phyloP scores from a whole-genome alignment of 2,113 vertebrate species.

The Bufo bufo region DNA sequence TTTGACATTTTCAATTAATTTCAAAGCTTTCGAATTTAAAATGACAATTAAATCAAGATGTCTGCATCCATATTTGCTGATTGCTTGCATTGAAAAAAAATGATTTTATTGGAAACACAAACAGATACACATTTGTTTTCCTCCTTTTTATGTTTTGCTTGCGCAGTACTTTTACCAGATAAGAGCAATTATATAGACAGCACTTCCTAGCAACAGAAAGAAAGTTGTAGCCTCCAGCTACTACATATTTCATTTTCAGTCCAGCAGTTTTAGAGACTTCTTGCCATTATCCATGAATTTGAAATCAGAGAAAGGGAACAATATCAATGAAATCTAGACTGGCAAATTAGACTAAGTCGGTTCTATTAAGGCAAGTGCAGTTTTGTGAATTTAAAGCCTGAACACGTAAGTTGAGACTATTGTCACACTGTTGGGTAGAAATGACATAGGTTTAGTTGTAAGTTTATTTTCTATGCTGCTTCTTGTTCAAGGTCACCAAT shows the following conservation, averaged over 20 bases:
- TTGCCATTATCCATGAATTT: constrained; percentile 64
- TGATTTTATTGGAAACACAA: constrained; percentile 71
- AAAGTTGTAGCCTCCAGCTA: constrained; percentile 71
- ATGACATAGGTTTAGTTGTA: not conserved
- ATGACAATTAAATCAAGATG: constrained; percentile 73
- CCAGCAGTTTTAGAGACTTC: constrained; percentile 75
- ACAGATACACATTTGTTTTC: constrained; percentile 67
- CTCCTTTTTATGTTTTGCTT: constrained; percentile 65
- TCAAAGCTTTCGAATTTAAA: constrained; percentile 65
- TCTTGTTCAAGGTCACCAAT: not conserved
- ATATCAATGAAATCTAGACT: constrained; percentile 52
- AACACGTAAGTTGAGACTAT: not conserved
- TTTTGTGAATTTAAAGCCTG: constrained; percentile 33
- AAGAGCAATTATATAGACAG: constrained; percentile 73
- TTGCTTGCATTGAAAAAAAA: constrained; percentile 69
- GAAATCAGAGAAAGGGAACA: constrained; percentile 62
- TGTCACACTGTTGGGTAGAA: constrained; percentile 1
- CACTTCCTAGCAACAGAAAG: constrained; percentile 68
- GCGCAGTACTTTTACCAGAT: constrained; percentile 74
- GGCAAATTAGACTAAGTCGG: constrained; percentile 40
- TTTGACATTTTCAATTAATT: constrained; percentile 50
- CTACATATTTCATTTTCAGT: constrained; percentile 78
- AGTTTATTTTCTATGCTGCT: not conserved
- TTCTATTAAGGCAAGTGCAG: constrained; percentile 36
- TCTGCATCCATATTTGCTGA: constrained; percentile 72